These are phyloP conservation scores for Odobenus rosmarus DNA, from an alignment of 2,113 vertebrate genomes.

Conservation along the genomic window DNA sequence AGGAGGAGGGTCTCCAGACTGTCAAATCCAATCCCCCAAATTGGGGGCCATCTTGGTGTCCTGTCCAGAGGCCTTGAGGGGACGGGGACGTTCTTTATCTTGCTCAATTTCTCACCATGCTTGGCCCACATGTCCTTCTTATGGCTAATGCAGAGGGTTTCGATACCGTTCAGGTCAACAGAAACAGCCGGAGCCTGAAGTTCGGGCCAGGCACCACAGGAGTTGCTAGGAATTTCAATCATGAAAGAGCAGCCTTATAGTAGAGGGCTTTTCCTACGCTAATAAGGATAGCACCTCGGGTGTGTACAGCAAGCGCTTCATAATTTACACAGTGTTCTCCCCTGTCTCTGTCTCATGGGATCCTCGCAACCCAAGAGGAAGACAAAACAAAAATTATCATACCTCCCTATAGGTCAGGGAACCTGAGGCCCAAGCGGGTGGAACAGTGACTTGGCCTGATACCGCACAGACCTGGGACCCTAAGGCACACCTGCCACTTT, in stretches of 20 bases:
- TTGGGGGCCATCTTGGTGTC: background rate
- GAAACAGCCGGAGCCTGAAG: rapidly evolving
- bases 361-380: background rate
- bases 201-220: background rate
- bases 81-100: background rate
- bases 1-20: background rate
- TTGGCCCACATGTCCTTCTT: background rate
- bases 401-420: background rate
- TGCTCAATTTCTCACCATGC: rapidly evolving
- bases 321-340: background rate
- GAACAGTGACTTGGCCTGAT: background rate
- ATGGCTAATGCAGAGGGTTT: rapidly evolving
- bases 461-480: background rate
- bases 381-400: background rate
- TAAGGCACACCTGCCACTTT: background rate
- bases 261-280: rapidly evolving
- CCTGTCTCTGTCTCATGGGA: rapidly evolving
- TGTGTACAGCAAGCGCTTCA: rapidly evolving
- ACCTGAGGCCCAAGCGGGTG: background rate
- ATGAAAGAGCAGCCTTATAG: rapidly evolving
- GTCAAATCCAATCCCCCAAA: background rate
- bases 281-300: rapidly evolving
- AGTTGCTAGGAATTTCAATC: background rate
- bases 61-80: background rate
- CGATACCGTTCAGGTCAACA: background rate